These are phyloP conservation scores for Crocodylus rhombifer DNA, from an alignment of 2,797 vertebrate genomes.

Conservation along the genomic window DNA sequence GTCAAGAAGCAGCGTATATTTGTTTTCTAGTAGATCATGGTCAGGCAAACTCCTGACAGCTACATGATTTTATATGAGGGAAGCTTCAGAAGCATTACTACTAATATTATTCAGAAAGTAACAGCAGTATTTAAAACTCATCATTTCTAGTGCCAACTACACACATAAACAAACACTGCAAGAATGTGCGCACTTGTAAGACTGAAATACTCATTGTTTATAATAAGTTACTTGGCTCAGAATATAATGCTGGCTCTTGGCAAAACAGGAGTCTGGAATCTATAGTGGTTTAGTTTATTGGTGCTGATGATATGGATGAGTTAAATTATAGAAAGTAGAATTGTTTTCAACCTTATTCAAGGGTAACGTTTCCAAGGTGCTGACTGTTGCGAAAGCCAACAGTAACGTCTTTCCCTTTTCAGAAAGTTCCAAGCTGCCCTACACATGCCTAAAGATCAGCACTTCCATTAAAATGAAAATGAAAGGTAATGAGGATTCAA, in stretches of 20 bases:
- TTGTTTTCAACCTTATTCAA: slow-evolving; percentile 57
- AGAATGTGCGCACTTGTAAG: not conserved
- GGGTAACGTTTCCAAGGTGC: slow-evolving; percentile 46
- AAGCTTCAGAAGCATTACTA: not conserved
- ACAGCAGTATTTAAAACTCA: not conserved
- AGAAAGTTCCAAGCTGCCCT: slow-evolving; percentile 7
- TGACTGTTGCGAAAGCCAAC: slow-evolving; percentile 12
- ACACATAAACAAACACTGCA: not conserved
- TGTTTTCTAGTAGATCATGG: not conserved
- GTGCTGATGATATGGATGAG: slow-evolving; percentile 57
- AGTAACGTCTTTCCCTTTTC: slow-evolving; percentile 6
- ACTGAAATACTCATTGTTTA: slow-evolving; percentile 22
- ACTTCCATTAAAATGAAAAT: not conserved
- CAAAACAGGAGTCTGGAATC: slow-evolving; percentile 55
- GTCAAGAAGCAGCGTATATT: not conserved
- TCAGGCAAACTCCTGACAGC: not conserved
- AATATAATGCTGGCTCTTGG: slow-evolving; percentile 38
- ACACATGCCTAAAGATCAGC: not conserved
- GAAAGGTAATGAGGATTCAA: not conserved
- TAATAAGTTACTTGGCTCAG: slow-evolving; percentile 35
- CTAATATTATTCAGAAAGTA: not conserved
- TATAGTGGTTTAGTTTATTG: slow-evolving; percentile 48
- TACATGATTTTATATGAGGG: not conserved
- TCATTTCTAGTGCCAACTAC: not conserved
- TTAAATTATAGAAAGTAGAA: slow-evolving; percentile 67